phyloP scores from a whole-genome alignment of 2,888 invertebrate genomes.

The Hemicrepidius hirtus region DNA sequence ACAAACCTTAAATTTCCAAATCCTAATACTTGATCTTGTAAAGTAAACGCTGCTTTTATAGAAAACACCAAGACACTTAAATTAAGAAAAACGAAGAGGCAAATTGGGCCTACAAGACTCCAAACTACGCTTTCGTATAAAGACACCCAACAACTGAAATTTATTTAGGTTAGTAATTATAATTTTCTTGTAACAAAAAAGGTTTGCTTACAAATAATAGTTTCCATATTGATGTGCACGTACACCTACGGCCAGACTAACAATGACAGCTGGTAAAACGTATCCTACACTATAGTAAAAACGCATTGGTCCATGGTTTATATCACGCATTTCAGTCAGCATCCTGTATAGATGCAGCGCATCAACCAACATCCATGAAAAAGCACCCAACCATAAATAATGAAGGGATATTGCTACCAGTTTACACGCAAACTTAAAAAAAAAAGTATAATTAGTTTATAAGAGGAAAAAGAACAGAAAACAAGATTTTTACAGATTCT shows the following conservation, averaged over 20 bases:
- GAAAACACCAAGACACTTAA: constrained; percentile 88
- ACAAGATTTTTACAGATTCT: constrained; percentile 2
- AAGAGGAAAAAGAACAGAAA: not conserved
- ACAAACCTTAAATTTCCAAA: constrained; percentile 84
- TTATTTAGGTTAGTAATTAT: not conserved
- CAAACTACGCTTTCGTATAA: constrained; percentile 95
- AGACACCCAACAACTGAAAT: constrained; percentile 92
- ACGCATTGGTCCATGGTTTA: constrained; percentile 95
- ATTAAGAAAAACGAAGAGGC: constrained; percentile 84
- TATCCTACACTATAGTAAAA: constrained; percentile 96
- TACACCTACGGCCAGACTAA: constrained; percentile 93
- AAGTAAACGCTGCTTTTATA: constrained; percentile 91
- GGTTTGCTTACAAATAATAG: constrained; percentile 87
- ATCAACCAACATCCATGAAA: constrained; percentile 94
- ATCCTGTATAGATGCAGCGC: constrained; percentile 94
- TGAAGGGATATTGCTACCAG: constrained; percentile 92
- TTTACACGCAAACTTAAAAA: constrained; percentile 86
- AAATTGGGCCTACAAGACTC: constrained; percentile 95
- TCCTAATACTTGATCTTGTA: constrained; percentile 92
- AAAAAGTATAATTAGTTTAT: constrained; percentile 34
- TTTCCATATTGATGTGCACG: constrained; percentile 97
- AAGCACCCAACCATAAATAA: constrained; percentile 93
- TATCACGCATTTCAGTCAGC: constrained; percentile 95
- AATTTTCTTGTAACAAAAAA: not conserved
- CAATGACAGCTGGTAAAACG: constrained; percentile 92